These are phyloP conservation scores for Nannospalax galili DNA, from an alignment of 2,113 vertebrate genomes.

Conservation along the genomic window DNA sequence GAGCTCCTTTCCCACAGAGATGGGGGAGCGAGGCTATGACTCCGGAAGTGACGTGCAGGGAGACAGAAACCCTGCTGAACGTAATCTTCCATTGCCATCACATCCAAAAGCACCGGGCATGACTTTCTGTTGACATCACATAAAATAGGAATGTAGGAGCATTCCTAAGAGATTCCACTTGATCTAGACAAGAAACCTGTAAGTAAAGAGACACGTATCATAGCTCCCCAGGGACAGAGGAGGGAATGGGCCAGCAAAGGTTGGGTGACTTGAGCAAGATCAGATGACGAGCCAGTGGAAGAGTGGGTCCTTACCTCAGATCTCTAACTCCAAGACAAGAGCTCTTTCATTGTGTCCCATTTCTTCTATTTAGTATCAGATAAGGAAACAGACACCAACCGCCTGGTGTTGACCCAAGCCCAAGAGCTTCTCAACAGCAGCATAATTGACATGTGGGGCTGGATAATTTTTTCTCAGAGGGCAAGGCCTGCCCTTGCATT, in stretches of 20 bases:
- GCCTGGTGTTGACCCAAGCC: background rate
- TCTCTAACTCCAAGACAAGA: background rate
- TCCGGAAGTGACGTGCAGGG: background rate
- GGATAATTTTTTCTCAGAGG: background rate
- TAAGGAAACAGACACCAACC: background rate
- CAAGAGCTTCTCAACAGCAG: background rate
- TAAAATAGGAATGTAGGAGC: background rate
- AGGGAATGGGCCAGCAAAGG: background rate
- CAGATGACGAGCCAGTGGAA: background rate
- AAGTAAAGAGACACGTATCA: background rate
- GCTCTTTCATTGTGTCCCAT: background rate
- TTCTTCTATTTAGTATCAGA: background rate
- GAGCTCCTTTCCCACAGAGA: constrained; percentile 45
- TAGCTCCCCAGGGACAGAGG: background rate
- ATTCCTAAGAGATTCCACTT: background rate
- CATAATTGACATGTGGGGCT: background rate
- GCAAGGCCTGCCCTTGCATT: too few relatives aligned
- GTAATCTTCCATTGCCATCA: background rate
- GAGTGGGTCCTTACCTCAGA: background rate
- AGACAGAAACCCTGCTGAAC: constrained; percentile 10
- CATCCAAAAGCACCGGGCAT: background rate
- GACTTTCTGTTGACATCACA: background rate
- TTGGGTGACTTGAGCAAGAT: background rate
- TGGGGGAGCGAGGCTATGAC: background rate
- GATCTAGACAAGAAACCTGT: background rate